Conservation (phyloP, 1,140 invertebrate genomes). For the Diachasmimorpha longicaudata region DNA sequence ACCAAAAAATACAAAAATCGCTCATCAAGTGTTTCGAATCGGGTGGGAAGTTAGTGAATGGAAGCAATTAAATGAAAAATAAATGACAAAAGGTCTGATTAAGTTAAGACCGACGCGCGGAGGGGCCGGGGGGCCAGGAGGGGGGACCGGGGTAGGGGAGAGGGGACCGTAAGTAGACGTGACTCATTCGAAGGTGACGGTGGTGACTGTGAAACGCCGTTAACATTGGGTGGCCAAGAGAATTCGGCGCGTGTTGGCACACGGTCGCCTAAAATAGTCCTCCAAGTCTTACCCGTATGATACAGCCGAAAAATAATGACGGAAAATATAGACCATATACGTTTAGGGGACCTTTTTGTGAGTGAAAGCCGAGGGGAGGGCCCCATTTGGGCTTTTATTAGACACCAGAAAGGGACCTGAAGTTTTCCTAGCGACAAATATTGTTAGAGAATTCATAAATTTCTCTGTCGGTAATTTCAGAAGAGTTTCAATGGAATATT, state of each 20-base stretch:
- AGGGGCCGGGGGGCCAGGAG: too few relatives aligned
- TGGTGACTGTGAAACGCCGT: slow-evolving; percentile 23
- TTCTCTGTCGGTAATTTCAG: too few relatives aligned
- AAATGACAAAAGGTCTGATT: not conserved
- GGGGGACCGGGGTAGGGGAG: too few relatives aligned
- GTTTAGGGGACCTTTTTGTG: not conserved
- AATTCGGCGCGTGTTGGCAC: slow-evolving; percentile 6
- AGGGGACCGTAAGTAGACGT: slow-evolving; percentile 27
- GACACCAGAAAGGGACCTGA: not conserved
- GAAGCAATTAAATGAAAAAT: not conserved
- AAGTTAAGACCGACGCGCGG: slow-evolving; percentile 11
- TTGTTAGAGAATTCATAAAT: not conserved
- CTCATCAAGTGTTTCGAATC: too few relatives aligned
- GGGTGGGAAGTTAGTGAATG: not conserved
- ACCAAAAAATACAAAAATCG: too few relatives aligned
- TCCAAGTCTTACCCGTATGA: not conserved
- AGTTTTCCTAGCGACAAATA: not conserved
- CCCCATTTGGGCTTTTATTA: not conserved
- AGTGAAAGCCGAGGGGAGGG: not conserved
- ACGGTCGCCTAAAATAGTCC: slow-evolving; percentile 23
- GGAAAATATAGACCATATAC: slow-evolving; percentile 26
- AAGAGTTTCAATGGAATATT: too few relatives aligned
- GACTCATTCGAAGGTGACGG: slow-evolving; percentile 33
- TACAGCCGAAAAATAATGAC: slow-evolving; percentile 7
- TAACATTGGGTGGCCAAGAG: slow-evolving; percentile 17